Conservation (phyloP, 2,113 vertebrate genomes). For the Myotis brandtii region DNA sequence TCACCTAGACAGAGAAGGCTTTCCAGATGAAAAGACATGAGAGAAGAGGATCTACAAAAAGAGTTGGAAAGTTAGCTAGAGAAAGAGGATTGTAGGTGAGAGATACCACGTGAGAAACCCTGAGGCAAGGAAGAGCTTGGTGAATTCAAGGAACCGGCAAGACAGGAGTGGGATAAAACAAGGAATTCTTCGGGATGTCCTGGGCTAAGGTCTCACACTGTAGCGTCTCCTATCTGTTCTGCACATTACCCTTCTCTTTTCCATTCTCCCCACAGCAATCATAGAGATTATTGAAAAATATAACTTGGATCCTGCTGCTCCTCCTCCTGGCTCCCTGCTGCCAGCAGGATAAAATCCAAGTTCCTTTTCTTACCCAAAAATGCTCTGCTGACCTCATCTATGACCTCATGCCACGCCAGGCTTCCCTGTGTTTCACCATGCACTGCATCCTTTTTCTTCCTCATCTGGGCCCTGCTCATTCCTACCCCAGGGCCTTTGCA, state of each 20-base stretch:
- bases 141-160: neutral
- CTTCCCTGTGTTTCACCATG: neutral
- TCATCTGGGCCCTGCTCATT: accelerated
- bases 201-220: neutral
- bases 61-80: neutral
- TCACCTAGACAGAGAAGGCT: neutral
- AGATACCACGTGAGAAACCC: neutral
- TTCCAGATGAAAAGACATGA: neutral
- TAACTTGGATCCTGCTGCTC: neutral
- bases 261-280: neutral
- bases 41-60: neutral
- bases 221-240: neutral
- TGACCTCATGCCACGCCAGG: neutral
- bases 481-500: neutral
- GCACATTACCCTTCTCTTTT: neutral
- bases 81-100: neutral
- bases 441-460: neutral
- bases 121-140: neutral
- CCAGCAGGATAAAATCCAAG: neutral
- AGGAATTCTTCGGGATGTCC: neutral
- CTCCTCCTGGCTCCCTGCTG: neutral
- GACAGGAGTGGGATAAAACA: neutral
- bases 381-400: neutral
- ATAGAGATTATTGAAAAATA: neutral
- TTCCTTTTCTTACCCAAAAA: neutral